phyloP scores from a whole-genome alignment of 2,888 invertebrate species.

The Chrysina gloriosa region DNA sequence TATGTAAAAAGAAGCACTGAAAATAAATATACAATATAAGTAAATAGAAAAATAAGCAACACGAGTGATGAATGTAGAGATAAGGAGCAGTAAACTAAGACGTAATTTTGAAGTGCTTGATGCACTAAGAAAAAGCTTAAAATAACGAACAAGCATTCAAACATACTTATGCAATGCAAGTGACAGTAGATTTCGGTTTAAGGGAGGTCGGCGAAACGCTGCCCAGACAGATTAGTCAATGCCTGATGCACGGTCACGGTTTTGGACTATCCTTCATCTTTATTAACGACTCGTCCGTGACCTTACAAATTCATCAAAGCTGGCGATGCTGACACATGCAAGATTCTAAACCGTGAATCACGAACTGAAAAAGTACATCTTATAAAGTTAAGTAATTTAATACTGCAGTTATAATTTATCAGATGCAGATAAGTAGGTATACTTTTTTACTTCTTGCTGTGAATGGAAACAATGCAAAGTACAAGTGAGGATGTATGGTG shows the following conservation, averaged over 20 bases:
- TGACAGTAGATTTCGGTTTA: slow-evolving; percentile 47
- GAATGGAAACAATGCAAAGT: no score
- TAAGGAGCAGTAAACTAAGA: background rate
- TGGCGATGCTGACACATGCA: slow-evolving; percentile 31
- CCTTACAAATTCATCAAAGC: slow-evolving; percentile 48
- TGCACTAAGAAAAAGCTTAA: slow-evolving; percentile 3
- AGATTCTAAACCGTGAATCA: slow-evolving; percentile 18
- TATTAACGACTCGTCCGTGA: slow-evolving; percentile 50
- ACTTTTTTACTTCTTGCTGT: background rate
- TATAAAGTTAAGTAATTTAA: background rate
- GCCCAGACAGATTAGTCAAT: slow-evolving; percentile 52
- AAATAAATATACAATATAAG: no score
- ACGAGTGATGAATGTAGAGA: background rate
- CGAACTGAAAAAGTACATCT: slow-evolving; percentile 4
- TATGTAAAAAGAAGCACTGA: no score
- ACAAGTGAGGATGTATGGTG: no score
- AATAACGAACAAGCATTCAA: background rate
- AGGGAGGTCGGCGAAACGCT: slow-evolving; percentile 48
- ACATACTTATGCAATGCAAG: slow-evolving; percentile 43
- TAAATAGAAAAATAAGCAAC: no score
- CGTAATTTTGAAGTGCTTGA: slow-evolving; percentile 8
- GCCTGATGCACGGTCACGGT: slow-evolving; percentile 50
- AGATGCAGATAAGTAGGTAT: background rate
- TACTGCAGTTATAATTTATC: background rate
- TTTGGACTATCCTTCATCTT: slow-evolving; percentile 50